Conservation (phyloP, 2,797 vertebrate genomes). For the Brotogeris chrysoptera region DNA sequence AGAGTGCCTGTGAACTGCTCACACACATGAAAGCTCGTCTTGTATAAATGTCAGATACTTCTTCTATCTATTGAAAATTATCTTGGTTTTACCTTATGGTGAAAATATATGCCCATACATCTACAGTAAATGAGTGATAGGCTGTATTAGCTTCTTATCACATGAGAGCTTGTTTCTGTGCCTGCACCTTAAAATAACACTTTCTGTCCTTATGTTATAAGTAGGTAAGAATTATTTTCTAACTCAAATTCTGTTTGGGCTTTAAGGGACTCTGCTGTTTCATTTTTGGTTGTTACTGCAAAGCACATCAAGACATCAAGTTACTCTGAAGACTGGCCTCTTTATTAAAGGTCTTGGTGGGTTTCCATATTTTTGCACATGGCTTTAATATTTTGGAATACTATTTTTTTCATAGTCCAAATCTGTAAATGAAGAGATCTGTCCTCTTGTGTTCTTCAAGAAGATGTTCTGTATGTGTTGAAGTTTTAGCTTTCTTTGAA, state of each 20-base stretch:
- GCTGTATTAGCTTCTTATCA: not conserved
- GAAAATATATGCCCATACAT: not conserved
- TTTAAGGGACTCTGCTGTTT: not conserved
- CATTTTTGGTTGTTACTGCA: not conserved
- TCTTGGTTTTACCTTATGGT: not conserved
- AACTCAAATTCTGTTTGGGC: not conserved
- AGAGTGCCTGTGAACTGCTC: not conserved
- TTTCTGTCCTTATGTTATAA: not conserved
- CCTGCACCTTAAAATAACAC: not conserved
- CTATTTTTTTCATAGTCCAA: not conserved
- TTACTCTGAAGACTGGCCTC: not conserved
- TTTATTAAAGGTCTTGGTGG: conserved; percentile 25
- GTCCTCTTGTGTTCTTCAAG: not conserved
- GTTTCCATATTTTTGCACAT: conserved; percentile 30
- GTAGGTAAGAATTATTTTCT: not conserved
- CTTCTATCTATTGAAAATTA: not conserved
- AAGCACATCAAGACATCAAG: not conserved
- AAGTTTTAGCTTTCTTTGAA: not conserved
- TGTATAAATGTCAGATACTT: not conserved
- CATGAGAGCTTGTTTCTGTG: not conserved
- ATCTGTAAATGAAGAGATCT: not conserved
- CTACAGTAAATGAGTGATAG: not conserved
- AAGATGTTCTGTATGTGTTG: not conserved
- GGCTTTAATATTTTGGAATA: conserved; percentile 1
- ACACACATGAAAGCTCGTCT: not conserved